phyloP scores from a whole-genome alignment of 1,140 invertebrate species.

The Atopsyche davidsoni region DNA sequence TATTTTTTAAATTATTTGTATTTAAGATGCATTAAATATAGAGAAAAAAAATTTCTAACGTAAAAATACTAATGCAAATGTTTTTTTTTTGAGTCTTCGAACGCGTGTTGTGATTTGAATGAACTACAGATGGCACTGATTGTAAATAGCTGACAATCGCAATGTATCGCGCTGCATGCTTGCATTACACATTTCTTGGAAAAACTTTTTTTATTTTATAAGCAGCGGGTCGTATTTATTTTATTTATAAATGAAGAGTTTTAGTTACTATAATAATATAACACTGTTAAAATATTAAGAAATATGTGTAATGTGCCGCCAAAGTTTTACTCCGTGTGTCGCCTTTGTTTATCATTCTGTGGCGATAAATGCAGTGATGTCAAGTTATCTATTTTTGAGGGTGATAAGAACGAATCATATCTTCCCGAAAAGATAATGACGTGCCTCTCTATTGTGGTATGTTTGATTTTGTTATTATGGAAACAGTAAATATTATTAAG shows the following conservation, averaged over 20 bases:
- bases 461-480: constrained; percentile 14
- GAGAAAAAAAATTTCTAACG: background rate
- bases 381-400: constrained; percentile 52
- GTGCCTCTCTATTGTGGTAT: constrained; percentile 48
- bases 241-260: constrained; percentile 33
- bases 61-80: background rate
- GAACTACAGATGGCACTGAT: constrained; percentile 25
- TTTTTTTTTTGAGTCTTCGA: constrained; percentile 10
- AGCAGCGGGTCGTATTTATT: constrained; percentile 18
- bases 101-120: constrained; percentile 10
- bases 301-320: constrained; percentile 62
- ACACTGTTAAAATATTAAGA: constrained; percentile 40
- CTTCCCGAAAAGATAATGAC: constrained; percentile 50
- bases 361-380: constrained; percentile 53
- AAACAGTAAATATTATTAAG: too few species aligned
- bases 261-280: constrained; percentile 35
- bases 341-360: constrained; percentile 57
- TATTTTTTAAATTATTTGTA: background rate
- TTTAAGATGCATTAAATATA: background rate
- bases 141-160: constrained; percentile 44
- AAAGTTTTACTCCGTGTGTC: constrained; percentile 60
- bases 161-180: constrained; percentile 44
- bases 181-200: constrained; percentile 21
- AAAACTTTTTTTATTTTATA: constrained; percentile 23
- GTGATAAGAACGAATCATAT: constrained; percentile 51